These are phyloP conservation scores for Fulica atra DNA, from an alignment of 2,113 vertebrate genomes.

Conservation along the genomic window DNA sequence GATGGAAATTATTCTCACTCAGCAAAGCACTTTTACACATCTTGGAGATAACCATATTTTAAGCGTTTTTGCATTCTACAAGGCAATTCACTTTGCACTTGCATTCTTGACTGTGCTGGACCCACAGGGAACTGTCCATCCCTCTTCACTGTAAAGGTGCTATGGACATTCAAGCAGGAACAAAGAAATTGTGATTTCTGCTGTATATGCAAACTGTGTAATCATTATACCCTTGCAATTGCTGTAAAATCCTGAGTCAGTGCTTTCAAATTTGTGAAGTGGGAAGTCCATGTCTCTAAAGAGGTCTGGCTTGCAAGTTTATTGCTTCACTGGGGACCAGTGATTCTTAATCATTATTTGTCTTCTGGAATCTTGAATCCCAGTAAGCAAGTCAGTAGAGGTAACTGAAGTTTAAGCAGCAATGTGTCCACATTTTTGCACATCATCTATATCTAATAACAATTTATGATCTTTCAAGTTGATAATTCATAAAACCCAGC, in stretches of 20 bases:
- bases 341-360: slow-evolving; percentile 46
- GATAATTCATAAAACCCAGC: not conserved
- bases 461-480: not conserved
- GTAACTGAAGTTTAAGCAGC: not conserved
- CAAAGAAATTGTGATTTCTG: slow-evolving; percentile 46
- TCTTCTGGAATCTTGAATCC: not conserved
- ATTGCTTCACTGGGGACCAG: slow-evolving; percentile 19
- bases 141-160: not conserved
- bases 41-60: not conserved
- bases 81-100: not conserved
- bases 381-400: not conserved
- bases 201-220: slow-evolving; percentile 3
- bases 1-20: not conserved
- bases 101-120: not conserved
- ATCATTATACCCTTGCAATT: slow-evolving; percentile 4
- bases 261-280: slow-evolving; percentile 29
- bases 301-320: slow-evolving; percentile 1
- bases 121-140: not conserved
- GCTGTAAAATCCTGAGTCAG: slow-evolving; percentile 40
- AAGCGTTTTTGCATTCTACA: not conserved
- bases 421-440: not conserved
- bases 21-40: not conserved
- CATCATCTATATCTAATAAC: not conserved
- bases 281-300: slow-evolving; percentile 25
- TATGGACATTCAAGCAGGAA: slow-evolving; percentile 37